These are phyloP conservation scores for Nycteola revayana DNA, from an alignment of 2,888 invertebrate species.

Conservation along the genomic window DNA sequence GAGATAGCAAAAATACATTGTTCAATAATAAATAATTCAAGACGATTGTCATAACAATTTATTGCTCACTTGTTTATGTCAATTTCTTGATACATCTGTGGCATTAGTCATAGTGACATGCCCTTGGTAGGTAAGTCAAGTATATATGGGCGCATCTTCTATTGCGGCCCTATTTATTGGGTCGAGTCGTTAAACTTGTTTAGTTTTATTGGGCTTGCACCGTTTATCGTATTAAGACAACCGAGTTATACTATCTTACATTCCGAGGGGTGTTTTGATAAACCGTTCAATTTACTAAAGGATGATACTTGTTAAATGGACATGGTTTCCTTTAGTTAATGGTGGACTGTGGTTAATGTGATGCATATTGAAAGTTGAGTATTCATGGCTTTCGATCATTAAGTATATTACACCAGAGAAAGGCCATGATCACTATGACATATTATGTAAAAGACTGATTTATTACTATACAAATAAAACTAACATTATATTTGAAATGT, in stretches of 20 bases:
- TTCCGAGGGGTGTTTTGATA: slow-evolving; percentile 62
- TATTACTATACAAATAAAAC: too few relatives aligned
- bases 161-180: slow-evolving; percentile 52
- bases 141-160: too few relatives aligned
- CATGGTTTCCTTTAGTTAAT: slow-evolving; percentile 25
- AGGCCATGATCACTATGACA: too few relatives aligned
- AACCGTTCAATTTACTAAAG: slow-evolving; percentile 55
- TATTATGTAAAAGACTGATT: too few relatives aligned
- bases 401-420: slow-evolving; percentile 13
- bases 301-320: slow-evolving; percentile 31
- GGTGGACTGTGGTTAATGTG: slow-evolving; percentile 14
- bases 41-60: slow-evolving; percentile 45
- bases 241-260: slow-evolving; percentile 54
- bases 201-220: slow-evolving; percentile 70
- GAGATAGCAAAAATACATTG: slow-evolving; percentile 32
- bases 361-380: slow-evolving; percentile 22
- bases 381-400: slow-evolving; percentile 22
- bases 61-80: slow-evolving; percentile 49
- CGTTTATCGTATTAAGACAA: slow-evolving; percentile 75
- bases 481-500: too few relatives aligned
- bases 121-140: slow-evolving; percentile 9
- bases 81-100: slow-evolving; percentile 51
- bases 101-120: slow-evolving; percentile 49
- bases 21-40: slow-evolving; percentile 36
- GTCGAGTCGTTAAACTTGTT: slow-evolving; percentile 68